phyloP scores from a whole-genome alignment of 2,797 vertebrate genomes.

The Cyclopterus lumpus region DNA sequence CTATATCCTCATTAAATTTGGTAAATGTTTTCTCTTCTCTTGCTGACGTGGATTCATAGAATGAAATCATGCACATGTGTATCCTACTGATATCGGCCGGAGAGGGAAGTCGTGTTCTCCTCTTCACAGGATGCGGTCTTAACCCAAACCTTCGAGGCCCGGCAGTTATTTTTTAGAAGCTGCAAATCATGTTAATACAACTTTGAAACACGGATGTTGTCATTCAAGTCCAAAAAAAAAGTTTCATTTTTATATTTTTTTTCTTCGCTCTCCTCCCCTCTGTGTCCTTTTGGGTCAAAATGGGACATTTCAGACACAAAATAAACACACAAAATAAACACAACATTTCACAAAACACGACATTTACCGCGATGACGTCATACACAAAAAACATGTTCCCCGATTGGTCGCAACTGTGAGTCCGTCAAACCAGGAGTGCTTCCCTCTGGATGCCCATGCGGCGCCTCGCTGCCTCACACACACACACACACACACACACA shows the following conservation, averaged over 20 bases:
- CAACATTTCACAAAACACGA: too few relatives aligned
- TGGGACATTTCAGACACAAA: too few relatives aligned
- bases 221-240: too few relatives aligned
- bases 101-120: conserved; percentile 41
- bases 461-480: too few relatives aligned
- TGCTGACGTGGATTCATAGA: conserved; percentile 40
- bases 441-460: too few relatives aligned
- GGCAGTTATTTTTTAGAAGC: conserved; percentile 57
- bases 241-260: too few relatives aligned
- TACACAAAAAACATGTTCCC: not conserved
- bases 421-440: too few relatives aligned
- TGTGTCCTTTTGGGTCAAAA: too few relatives aligned
- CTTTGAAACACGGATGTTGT: not conserved
- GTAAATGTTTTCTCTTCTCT: conserved; percentile 35
- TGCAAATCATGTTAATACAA: not conserved
- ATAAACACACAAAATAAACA: too few relatives aligned
- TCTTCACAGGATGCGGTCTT: conserved; percentile 88
- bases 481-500: too few relatives aligned
- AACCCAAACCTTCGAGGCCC: conserved; percentile 91
- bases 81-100: conserved; percentile 41
- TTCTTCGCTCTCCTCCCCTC: not conserved
- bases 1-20: conserved; percentile 29
- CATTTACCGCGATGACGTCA: too few relatives aligned
- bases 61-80: conserved; percentile 23
- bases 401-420: not conserved